A percentile compares a stretch with the other conserved stretches of the same genome.
Conservation (phyloP, 2,113 vertebrate genomes). For the Cryptotis parvus region DNA sequence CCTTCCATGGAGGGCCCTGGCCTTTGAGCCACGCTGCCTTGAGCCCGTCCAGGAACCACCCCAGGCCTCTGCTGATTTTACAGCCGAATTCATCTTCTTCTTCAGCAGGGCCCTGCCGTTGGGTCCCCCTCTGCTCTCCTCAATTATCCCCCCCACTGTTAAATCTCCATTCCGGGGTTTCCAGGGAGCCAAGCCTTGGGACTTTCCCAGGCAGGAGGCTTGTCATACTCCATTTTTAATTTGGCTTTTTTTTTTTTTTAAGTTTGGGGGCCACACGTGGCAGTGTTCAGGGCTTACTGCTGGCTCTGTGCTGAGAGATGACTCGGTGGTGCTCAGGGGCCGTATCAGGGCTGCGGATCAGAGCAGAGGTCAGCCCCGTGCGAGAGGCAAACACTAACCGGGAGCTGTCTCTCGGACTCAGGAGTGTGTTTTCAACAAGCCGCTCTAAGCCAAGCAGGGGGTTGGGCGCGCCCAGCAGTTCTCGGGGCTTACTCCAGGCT, state of each 20-base stretch:
- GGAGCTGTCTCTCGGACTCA: neutral
- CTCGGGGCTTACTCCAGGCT: no score
- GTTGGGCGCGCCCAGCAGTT: no score
- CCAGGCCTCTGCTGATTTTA: neutral
- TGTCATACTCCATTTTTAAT: neutral
- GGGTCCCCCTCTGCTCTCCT: neutral
- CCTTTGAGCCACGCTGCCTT: no score
- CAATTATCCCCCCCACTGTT: neutral
- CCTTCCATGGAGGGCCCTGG: neutral
- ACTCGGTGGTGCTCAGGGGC: no score
- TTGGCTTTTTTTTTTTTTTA: no score
- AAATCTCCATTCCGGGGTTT: neutral
- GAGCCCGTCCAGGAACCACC: neutral
- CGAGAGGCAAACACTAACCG: no score
- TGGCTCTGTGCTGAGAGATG: no score
- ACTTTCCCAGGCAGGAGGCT: neutral
- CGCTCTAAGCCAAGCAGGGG: no score
- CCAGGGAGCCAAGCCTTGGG: neutral
- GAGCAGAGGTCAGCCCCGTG: no score
- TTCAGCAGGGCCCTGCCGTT: fast-evolving
- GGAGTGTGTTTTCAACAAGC: neutral
- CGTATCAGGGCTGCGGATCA: no score
- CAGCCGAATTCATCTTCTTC: fast-evolving
- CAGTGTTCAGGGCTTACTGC: no score
- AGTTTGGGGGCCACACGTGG: no score